Conservation (phyloP, 2,797 vertebrate genomes). For the Kryptopterus vitreolus region DNA sequence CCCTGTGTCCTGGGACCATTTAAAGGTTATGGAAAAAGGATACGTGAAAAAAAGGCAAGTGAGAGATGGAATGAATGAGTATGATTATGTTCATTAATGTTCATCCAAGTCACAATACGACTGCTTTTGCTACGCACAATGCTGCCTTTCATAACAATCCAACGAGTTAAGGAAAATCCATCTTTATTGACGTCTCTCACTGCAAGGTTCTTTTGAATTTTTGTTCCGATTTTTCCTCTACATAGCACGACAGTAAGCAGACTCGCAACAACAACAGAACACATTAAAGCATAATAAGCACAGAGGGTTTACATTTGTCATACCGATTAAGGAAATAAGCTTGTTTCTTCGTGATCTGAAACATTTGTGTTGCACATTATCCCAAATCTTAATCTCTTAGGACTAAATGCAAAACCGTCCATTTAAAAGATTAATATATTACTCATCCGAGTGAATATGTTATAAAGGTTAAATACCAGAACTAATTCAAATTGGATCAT, state of each 20-base stretch:
- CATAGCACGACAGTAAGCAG: slow-evolving; percentile 17
- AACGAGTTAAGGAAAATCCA: not conserved
- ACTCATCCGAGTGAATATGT: slow-evolving; percentile 35
- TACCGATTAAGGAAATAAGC: slow-evolving; percentile 15
- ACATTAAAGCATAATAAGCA: slow-evolving; percentile 22
- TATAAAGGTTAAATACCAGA: slow-evolving; percentile 27
- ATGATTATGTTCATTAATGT: slow-evolving; percentile 32
- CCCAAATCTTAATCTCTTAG: slow-evolving; percentile 40
- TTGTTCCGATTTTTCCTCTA: not conserved
- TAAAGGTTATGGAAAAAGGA: slow-evolving; percentile 21
- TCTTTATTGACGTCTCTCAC: slow-evolving; percentile 1
- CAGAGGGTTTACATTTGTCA: slow-evolving; percentile 1
- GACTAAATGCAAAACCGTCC: slow-evolving; percentile 43
- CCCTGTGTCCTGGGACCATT: slow-evolving; percentile 9
- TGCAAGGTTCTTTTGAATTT: slow-evolving; percentile 12
- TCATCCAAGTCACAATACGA: slow-evolving; percentile 31
- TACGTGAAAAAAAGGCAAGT: slow-evolving; percentile 15
- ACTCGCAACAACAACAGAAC: slow-evolving; percentile 15
- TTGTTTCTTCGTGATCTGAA: slow-evolving; percentile 42
- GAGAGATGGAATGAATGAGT: slow-evolving; percentile 25
- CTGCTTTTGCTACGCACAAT: slow-evolving; percentile 40
- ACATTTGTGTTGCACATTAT: slow-evolving; percentile 35
- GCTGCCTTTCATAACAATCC: slow-evolving; percentile 16
- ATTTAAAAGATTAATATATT: slow-evolving; percentile 38
- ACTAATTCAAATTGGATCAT: too few species aligned